Base-by-base conservation (phyloP, 2,797 vertebrate genomes). In the Mus spretus region DNA sequence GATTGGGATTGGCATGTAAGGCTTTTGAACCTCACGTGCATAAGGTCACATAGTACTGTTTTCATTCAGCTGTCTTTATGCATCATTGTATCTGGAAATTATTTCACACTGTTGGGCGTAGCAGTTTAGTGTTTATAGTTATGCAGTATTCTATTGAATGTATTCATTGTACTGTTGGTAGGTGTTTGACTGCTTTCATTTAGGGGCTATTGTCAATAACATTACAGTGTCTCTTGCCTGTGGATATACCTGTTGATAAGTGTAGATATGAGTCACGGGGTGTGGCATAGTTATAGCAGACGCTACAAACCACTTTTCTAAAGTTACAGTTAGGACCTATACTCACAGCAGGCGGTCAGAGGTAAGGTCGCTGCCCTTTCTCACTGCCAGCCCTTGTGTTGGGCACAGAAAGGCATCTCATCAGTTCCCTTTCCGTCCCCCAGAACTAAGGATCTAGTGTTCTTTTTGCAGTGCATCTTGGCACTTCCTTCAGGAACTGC, bases 121-220 rank as follows among this genome's bases (percentile, higher is more conserved):
- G 57, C 50, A 40, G 50, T 79, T 84, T 80, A 55, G 65, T 93
- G 81, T 95, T 89, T 12, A 8, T 34, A 77, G 77, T 65, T 93
- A 19, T 22, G 26, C 20, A 74, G 24, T 83, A 44, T 89, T 63
- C 80, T 50, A 0, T 89, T 67, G 40, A 47, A 8, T 44, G 4
- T 67, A 40, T 89, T 31, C 37, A 50, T 96, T 84, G 9, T 79
- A 13, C 17, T 77, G n/a, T 95, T 93, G 80, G 24, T 92, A 13
- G 72, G 26, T 70, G 53, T 90, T 95, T 92, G 44, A 74, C 74
- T 77, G 7, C 67, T 91, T 93, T 88, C 31, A 78, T 53, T 70
- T 80, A 17, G 63, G 37, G 19, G 19, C n/a, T 81, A 0, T 84
- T 65, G 53, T 31, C 89, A 94, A 28, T 50, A 19, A 90, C 77